Evolutionary conservation across 92 coral and sea anemone species (phyloP).

Genomic region (Epizoanthus illoricatus): DNA sequence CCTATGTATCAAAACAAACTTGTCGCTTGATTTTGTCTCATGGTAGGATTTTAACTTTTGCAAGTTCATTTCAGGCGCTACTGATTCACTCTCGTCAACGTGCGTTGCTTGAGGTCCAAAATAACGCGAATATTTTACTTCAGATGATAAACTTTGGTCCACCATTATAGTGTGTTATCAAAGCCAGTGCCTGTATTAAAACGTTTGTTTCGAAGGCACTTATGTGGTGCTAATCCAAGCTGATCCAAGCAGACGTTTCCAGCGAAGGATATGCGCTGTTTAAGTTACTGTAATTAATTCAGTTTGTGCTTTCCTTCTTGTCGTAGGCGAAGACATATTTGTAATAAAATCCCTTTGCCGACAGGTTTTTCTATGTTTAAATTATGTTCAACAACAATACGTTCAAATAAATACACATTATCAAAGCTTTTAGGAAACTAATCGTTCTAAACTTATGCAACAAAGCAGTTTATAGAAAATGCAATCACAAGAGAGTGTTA

Average conservation of each 20-base stretch:
- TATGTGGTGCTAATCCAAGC: too few relatives aligned
- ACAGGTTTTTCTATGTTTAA: neutral
- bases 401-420: neutral
- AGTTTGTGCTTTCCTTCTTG: neutral
- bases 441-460: too few relatives aligned
- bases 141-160: neutral
- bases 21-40: neutral
- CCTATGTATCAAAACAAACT: neutral
- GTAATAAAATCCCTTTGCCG: neutral
- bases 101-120: constrained; percentile 25
- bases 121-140: constrained; percentile 21
- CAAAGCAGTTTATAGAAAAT: neutral
- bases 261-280: too few relatives aligned
- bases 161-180: neutral
- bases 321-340: constrained; percentile 1
- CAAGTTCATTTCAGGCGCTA: neutral
- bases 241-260: too few relatives aligned
- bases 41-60: neutral
- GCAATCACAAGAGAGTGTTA: neutral
- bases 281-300: constrained; percentile 11
- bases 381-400: neutral
- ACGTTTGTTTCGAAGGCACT: too few relatives aligned
- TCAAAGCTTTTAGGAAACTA: neutral
- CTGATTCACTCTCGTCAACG: neutral
- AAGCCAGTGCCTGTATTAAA: too few relatives aligned